phyloP scores from a whole-genome alignment of 2,888 invertebrate genomes.

The Lacanobia wlatinum region DNA sequence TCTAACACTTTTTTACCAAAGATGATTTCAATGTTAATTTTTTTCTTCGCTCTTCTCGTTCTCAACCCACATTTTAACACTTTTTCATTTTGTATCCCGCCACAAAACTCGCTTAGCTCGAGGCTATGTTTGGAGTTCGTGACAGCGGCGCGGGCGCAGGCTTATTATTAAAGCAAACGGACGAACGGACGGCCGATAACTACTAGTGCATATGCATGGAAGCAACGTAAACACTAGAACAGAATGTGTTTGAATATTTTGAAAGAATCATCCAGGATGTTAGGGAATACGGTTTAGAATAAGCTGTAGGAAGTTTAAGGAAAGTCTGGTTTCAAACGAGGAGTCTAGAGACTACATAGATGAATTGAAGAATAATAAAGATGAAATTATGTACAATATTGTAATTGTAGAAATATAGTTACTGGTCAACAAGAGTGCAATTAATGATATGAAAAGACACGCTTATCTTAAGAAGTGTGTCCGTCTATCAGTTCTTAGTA shows the following conservation, averaged over 20 bases:
- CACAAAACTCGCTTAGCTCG: constrained; percentile 73
- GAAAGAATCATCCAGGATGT: constrained; percentile 41
- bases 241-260: constrained; percentile 64
- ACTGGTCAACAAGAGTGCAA: background rate
- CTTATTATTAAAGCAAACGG: constrained; percentile 89
- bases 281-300: constrained; percentile 11
- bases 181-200: constrained; percentile 86
- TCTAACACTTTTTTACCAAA: constrained; percentile 61
- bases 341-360: no score
- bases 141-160: constrained; percentile 84
- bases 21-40: constrained; percentile 64
- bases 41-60: constrained; percentile 46
- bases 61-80: constrained; percentile 72
- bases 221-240: constrained; percentile 84
- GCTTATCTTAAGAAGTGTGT: background rate
- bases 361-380: background rate
- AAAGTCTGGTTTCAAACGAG: background rate
- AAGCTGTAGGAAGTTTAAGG: background rate
- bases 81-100: constrained; percentile 75
- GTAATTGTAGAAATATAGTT: background rate
- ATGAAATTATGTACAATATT: background rate
- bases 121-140: constrained; percentile 87
- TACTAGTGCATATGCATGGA: constrained; percentile 87
- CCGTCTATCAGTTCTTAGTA: background rate
- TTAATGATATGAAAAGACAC: background rate